Conservation (phyloP, 2,888 invertebrate genomes). For the Diaperis boleti region DNA sequence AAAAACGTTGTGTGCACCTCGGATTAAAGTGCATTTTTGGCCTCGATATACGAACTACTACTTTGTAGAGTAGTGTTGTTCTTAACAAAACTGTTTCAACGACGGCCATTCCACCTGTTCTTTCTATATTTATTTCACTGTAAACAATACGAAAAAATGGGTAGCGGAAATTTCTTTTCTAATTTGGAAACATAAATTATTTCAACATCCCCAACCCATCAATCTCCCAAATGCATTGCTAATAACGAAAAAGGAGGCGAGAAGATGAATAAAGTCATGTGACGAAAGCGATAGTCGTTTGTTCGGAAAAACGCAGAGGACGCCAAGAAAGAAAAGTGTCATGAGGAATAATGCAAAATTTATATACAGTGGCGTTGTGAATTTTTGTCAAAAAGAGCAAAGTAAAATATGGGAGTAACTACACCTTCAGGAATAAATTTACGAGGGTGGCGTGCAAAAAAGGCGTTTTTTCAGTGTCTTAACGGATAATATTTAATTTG, state of each 20-base stretch:
- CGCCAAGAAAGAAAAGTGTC: conserved; percentile 29
- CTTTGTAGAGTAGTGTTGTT: too few species aligned
- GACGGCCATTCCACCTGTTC: too few species aligned
- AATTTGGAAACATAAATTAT: conserved; percentile 34
- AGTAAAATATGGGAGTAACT: conserved; percentile 37
- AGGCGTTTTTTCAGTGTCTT: conserved; percentile 22
- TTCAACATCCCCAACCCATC: conserved; percentile 17
- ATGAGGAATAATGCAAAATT: conserved; percentile 32
- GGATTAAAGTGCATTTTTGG: too few species aligned
- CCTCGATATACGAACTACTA: too few species aligned
- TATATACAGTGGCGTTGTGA: conserved; percentile 31
- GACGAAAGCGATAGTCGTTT: conserved; percentile 31
- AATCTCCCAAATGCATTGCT: conserved; percentile 18
- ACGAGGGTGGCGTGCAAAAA: conserved; percentile 22
- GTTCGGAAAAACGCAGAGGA: conserved; percentile 16
- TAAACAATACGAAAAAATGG: too few species aligned
- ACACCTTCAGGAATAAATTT: conserved; percentile 38
- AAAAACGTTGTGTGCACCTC: too few species aligned
- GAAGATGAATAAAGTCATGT: conserved; percentile 28
- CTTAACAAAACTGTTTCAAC: too few species aligned
- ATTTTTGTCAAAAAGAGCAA: conserved; percentile 36
- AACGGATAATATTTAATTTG: conserved; percentile 34
- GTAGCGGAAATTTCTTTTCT: too few species aligned
- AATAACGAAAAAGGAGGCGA: conserved; percentile 20
- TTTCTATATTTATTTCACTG: too few species aligned